Evolutionary conservation across 2,797 vertebrate genomes (phyloP), one percentile per base, ranked within the genome.

Genomic region (Mergus octosetaceus): DNA sequence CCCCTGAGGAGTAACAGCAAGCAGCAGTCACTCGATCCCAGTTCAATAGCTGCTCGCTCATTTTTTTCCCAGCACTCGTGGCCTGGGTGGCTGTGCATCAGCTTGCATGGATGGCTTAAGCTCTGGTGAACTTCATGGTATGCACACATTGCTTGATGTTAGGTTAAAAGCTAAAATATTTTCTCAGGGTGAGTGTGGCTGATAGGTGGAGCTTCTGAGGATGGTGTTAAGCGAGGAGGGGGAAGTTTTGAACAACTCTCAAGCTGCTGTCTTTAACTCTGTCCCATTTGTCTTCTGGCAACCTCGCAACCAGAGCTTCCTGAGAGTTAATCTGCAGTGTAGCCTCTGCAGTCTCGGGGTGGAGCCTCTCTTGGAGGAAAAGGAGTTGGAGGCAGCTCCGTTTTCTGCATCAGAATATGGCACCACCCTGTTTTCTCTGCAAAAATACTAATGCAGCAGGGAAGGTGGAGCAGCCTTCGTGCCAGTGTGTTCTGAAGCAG

Each of bases 281-380:
- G 27, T 43, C 3, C 32, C 8, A 0, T 34, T 90, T 95, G 41
- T 58, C 36, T 79, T 58, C 77, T 89, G 88, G 84, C 34, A 95
- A 2, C 72, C 19, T 80, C 70, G 21, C 32, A 53, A n/a, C 61
- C 22, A 30, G 61, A 87, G 64, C 34, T 89, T 84, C 51, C 30
- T 1, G 9, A 74, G 78, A 61, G 78, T 90, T 89, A 85, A 89
- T 83, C n/a, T 90, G 80, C 71, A 61, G 7, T 39, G 17, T 32
- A 9, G 81, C 70, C 79, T 96, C 89, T 90, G 79, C 78, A 87
- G 75, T 85, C 84, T 65, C 76, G 57, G 45, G 65, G 49, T 89
- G 87, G 95, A 89, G 89, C 38, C 2, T 95, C 45, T 57, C 21
- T 34, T 58, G 60, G 68, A 15, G 85, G 60, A 77, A 34, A 39